Evolutionary conservation across 2,888 invertebrate species (phyloP).

Genomic region (Ptychoptera albimana): DNA sequence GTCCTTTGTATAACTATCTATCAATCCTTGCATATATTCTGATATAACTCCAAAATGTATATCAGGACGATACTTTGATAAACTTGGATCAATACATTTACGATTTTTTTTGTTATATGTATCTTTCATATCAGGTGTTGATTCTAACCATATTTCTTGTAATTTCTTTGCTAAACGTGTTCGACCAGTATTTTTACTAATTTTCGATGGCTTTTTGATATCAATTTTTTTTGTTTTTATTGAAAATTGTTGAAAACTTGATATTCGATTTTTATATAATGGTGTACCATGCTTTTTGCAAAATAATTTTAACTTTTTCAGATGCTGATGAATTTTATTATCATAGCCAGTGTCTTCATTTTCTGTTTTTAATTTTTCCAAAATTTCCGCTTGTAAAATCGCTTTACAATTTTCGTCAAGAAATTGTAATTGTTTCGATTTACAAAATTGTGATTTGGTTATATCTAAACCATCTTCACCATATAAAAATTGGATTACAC

Average conservation of each 20-base stretch:
- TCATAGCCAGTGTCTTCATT: slow-evolving; percentile 26
- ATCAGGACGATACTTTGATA: slow-evolving; percentile 53
- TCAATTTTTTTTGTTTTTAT: slow-evolving; percentile 32
- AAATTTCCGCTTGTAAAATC: slow-evolving; percentile 38
- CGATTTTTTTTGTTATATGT: slow-evolving; percentile 33
- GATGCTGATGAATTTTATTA: slow-evolving; percentile 35
- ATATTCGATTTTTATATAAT: slow-evolving; percentile 28
- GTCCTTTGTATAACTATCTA: slow-evolving; percentile 41
- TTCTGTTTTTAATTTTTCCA: slow-evolving; percentile 39
- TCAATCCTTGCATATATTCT: slow-evolving; percentile 57
- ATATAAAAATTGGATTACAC: slow-evolving; percentile 83
- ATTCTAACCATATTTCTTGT: slow-evolving; percentile 48
- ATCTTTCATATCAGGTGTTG: slow-evolving; percentile 39
- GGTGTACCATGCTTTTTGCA: slow-evolving; percentile 36
- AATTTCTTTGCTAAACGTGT: slow-evolving; percentile 41
- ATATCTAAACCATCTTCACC: slow-evolving; percentile 93
- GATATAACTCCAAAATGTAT: slow-evolving; percentile 67
- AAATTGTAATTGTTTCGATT: slow-evolving; percentile 57
- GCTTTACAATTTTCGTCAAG: slow-evolving; percentile 63
- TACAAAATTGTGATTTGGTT: slow-evolving; percentile 69
- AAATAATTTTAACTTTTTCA: slow-evolving; percentile 47
- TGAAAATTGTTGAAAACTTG: slow-evolving; percentile 46
- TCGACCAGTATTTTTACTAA: slow-evolving; percentile 38
- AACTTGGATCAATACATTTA: slow-evolving; percentile 58
- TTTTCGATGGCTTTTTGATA: slow-evolving; percentile 30